Evolutionary conservation across 1,140 invertebrate species (phyloP), one percentile per base, ranked within the genome.

Genomic region (Megathymus violae): DNA sequence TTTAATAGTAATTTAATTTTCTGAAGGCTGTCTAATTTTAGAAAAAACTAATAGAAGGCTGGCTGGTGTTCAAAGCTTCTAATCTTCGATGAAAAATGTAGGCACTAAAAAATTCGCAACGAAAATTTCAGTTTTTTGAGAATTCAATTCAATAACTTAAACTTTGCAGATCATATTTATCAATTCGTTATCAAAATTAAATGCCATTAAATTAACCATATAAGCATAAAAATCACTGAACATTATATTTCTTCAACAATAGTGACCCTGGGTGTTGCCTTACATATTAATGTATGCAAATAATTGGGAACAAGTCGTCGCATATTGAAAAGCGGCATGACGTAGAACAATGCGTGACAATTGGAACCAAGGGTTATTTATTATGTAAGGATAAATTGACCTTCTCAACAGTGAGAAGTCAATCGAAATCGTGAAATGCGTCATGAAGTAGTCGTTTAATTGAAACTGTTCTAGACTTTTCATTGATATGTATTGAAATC

Each of bases 201-300:
- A n/a, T n/a, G n/a, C n/a, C n/a, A n/a, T 22, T 22, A 31, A 31
- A 31, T 6, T 9, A 36, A 7, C 10, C 36, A 51, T 19, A 34
- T 51, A 67, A 59, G 52, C 50, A 14, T 22, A 15, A 60, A 52
- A 50, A 48, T 31, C 44, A 16, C 47, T 59, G 61, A 62, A 67
- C 59, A 31, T 14, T 17, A 36, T 41, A 40, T 56, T 47, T 56
- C 7, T 52, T 63, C 14, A n/a, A 56, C 17, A 58, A 48, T 50
- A 40, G 19, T 25, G 50, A 44, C 17, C 43, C 34, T n/a, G 34
- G 50, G 47, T 56, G 34, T 52, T 36, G 56, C 44, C 17, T 44
- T 62, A 64, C 60, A 67, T 70, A 70, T 52, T 54, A 63, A 70
- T 70, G 48, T 61, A 64, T 67, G 68, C 44, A 67, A 67, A 66